These are phyloP conservation scores for Diploptera punctata DNA, from an alignment of 2,888 invertebrate species.

Conservation along the genomic window DNA sequence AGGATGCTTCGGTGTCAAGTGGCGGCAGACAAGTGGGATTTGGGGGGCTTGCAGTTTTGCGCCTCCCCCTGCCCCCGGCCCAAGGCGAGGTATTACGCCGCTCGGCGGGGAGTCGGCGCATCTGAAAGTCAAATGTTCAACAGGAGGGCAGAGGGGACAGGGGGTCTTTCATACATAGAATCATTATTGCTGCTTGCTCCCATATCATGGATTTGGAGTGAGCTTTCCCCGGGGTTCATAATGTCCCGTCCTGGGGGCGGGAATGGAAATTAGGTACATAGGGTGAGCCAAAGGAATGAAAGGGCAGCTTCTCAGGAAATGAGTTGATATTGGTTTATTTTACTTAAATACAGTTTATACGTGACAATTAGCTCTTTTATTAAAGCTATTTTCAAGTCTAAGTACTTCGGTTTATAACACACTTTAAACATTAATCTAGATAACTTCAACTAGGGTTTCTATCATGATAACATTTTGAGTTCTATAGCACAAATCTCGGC, in stretches of 20 bases:
- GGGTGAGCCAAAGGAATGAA: not conserved
- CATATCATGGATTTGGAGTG: constrained; percentile 20
- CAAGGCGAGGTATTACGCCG: constrained; percentile 43
- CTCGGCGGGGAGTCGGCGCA: constrained; percentile 52
- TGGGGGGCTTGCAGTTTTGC: constrained; percentile 10
- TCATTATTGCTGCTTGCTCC: constrained; percentile 17
- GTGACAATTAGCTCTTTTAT: too few relatives aligned
- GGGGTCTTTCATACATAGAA: constrained; percentile 19
- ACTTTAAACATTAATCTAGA: too few relatives aligned
- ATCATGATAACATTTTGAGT: too few relatives aligned
- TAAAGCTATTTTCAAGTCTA: too few relatives aligned
- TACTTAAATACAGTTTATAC: too few relatives aligned
- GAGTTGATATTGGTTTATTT: too few relatives aligned
- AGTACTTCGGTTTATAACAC: too few relatives aligned
- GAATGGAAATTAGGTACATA: constrained; percentile 17
- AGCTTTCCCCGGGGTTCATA: constrained; percentile 20
- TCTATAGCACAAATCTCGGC: too few relatives aligned
- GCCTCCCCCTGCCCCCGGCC: not conserved
- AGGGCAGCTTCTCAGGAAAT: not conserved
- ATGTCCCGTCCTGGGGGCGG: constrained; percentile 12
- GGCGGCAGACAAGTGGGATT: constrained; percentile 38
- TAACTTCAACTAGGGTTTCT: too few relatives aligned
- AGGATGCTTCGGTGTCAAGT: constrained; percentile 46
- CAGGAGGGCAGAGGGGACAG: constrained; percentile 41
- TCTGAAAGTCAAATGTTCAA: constrained; percentile 59